These are phyloP conservation scores for Gallinago stenura DNA, from an alignment of 2,797 vertebrate species.

Conservation along the genomic window DNA sequence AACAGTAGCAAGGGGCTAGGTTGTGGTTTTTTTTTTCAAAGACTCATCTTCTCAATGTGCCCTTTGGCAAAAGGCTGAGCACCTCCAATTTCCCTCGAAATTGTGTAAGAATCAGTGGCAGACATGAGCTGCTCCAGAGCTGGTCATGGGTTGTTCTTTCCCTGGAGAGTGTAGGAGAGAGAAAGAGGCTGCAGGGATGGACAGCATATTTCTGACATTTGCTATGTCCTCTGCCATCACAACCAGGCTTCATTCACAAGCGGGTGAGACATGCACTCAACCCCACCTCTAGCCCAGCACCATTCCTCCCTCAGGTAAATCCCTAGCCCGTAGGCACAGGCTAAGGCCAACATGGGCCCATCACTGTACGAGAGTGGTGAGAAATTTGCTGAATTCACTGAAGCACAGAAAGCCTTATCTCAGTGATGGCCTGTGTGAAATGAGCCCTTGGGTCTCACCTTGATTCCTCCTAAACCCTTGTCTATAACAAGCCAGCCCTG, in stretches of 20 bases:
- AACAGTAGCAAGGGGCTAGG: neutral
- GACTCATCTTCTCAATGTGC: neutral
- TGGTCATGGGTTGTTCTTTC: neutral
- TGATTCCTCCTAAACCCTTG: neutral
- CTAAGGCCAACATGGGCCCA: neutral
- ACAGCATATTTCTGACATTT: neutral
- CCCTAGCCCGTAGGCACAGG: neutral
- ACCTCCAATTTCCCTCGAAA: neutral
- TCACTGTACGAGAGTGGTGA: neutral
- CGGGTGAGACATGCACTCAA: neutral
- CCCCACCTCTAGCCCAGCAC: neutral
- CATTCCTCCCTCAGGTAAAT: neutral
- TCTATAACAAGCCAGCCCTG: neutral
- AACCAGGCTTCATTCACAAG: neutral
- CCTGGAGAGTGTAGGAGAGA: neutral
- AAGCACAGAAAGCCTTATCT: neutral
- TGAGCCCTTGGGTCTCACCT: neutral
- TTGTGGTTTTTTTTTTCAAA: neutral
- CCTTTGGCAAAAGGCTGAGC: neutral
- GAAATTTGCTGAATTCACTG: neutral
- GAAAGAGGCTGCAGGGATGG: neutral
- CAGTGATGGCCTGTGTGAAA: neutral
- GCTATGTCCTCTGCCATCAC: neutral
- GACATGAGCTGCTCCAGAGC: neutral
- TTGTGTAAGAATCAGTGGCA: neutral